Base-by-base conservation (phyloP, 2,113 vertebrate species). In the Hippopotamus amphibius region DNA sequence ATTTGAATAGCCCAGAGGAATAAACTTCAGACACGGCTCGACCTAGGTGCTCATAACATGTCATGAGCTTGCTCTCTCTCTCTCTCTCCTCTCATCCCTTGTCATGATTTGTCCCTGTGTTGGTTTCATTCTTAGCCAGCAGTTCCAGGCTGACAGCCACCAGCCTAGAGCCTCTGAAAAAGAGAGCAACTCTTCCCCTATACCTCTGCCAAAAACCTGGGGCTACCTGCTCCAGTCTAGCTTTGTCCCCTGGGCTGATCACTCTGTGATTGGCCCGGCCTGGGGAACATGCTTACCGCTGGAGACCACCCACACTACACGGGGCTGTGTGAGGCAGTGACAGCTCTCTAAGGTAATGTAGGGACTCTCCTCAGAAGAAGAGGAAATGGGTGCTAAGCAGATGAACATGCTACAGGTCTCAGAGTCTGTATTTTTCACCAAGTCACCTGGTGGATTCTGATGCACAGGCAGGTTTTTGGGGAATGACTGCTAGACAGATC, bases 71-170 rank as follows among this genome's bases (percentile, higher is more conserved):
- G 24, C 33, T 21, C 59, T 41, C 11, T 33, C 53, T 68, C 7
- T 37, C 61, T 41, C 46, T 30, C 24, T 88, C 69, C 28, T 22
- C 41, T 50, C 66, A 37, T n/a, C 2, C 13, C 19, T 76, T 55
- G n/a, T 76, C 61, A 5, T 41, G 61, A 19, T 72, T 68, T 46
- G 26, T n/a, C 66, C 91, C 41, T 80, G 21, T 61, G 50, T 65
- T 77, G 61, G 63, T 61, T 94, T 85, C 48, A n/a, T 83, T 91
- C 84, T 91, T 30, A 77, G 53, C 71, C n/a, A 41, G 63, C 22
- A 26, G 24, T 57, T 95, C 59, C 83, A 80, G 55, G 57, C 61
- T 88, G 80, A 86, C 21, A 79, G 77, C 80, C 28, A 74, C 33
- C 59, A 96, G 55, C 68, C 87, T 68, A 57, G 43, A 41, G 48